Conservation (phyloP, 2,888 invertebrate species). For the Lasius fuliginosus region DNA sequence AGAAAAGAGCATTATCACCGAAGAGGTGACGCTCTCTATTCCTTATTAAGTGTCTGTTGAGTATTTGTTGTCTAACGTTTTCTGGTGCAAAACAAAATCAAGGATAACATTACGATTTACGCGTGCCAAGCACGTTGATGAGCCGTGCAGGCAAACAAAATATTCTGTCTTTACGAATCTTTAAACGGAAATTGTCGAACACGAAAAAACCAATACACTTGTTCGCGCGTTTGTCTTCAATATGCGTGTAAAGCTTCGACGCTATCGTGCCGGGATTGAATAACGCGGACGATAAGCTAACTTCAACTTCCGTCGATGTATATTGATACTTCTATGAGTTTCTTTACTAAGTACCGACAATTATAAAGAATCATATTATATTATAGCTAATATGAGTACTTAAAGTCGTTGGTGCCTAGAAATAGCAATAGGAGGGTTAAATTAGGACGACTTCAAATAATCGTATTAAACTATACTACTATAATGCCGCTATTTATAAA, state of each 20-base stretch:
- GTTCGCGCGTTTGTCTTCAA: not conserved
- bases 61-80: constrained; percentile 13
- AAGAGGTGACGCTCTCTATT: not conserved
- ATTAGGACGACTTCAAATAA: not conserved
- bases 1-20: not conserved
- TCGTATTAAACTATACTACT: constrained; percentile 6
- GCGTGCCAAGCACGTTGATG: not conserved
- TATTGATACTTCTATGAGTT: constrained; percentile 9
- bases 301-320: not conserved
- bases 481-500: constrained; percentile 3
- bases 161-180: not conserved
- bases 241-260: not conserved
- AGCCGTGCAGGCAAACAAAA: not conserved
- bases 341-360: not conserved
- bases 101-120: not conserved
- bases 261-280: not conserved
- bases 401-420: constrained; percentile 7
- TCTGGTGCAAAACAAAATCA: not conserved
- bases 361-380: constrained; percentile 23
- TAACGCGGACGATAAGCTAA: constrained; percentile 2
- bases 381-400: constrained; percentile 9
- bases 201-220: constrained; percentile 4
- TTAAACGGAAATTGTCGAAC: not conserved
- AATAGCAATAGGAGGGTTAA: not conserved
- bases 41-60: constrained; percentile 3